Base-by-base conservation (phyloP, 1,140 invertebrate genomes). In the Euura lappo region DNA sequence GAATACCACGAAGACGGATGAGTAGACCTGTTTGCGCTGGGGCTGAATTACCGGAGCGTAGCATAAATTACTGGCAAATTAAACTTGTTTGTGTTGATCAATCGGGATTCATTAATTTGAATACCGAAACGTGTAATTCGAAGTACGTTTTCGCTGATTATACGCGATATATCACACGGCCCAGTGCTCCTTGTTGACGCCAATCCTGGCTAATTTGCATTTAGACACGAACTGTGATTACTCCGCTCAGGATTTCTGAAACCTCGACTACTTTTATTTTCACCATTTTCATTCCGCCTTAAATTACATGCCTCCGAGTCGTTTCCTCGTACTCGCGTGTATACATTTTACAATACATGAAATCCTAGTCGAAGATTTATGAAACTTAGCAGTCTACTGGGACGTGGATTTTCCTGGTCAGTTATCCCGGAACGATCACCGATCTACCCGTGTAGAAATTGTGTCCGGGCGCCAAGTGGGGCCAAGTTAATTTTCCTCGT, bases 131-230 rank as follows among this genome's bases (percentile, higher is more conserved):
- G 5, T 3, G 51, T 6, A 60, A n/a, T 6, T 60, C 51, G 51
- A 60, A 60, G 51, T 60, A 60, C 51, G 51, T n/a, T 60, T 60
- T n/a, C 51, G 51, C 51, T 60, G 51, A 60, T 60, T 60, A 60
- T 60, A 60, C 51, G 51, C 51, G 51, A 8, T 8, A 60, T 60
- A 60, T 8, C 10, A 11, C 51, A 60, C 8, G 51, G 8, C 2
- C 10, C 51, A 8, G 51, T n/a, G 10, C 51, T 8, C 51, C 51
- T 60, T 60, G 51, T 60, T 60, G 51, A 60, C 51, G 51, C 51
- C 51, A n/a, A 60, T 60, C 51, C 51, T 60, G 51, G 3, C 51
- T 60, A 60, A 60, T 60, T 60, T 60, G 51, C 51, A 60, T 60
- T 60, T 60, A 60, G 51, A 60, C 51, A 60, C 51, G 51, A 60